Conservation (phyloP, 2,797 vertebrate species). For the Apogon hyalosoma region DNA sequence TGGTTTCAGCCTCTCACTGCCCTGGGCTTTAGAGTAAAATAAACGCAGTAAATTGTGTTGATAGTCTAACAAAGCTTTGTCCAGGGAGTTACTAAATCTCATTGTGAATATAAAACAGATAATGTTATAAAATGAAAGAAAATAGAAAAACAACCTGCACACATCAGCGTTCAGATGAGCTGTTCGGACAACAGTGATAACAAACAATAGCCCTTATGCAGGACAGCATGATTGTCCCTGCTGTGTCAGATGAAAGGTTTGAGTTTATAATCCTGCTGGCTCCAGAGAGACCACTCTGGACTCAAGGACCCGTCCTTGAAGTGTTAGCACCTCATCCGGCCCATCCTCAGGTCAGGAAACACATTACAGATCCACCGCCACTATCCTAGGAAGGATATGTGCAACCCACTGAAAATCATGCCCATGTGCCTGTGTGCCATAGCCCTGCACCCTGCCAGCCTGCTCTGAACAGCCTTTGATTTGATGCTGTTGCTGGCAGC, state of each 20-base stretch:
- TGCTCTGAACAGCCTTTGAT: conserved; percentile 48
- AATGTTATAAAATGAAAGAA: conserved; percentile 47
- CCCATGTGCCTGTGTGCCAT: conserved; percentile 20
- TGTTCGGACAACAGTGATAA: conserved; percentile 29
- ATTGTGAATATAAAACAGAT: conserved; percentile 55
- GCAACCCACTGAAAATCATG: conserved; percentile 41
- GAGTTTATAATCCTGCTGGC: conserved; percentile 64
- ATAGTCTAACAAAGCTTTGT: conserved; percentile 41
- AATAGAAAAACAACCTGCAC: conserved; percentile 47
- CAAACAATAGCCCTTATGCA: conserved; percentile 44
- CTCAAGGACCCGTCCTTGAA: conserved; percentile 87
- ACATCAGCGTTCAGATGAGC: conserved; percentile 20
- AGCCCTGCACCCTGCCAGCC: conserved; percentile 4
- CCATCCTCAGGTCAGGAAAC: conserved; percentile 86
- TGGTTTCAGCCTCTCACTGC: conserved; percentile 48
- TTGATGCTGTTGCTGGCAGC: conserved; percentile 43
- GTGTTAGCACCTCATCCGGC: conserved; percentile 79
- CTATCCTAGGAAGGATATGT: conserved; percentile 82
- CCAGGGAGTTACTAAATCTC: conserved; percentile 52
- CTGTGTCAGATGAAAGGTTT: conserved; percentile 70
- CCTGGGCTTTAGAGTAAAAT: conserved; percentile 58
- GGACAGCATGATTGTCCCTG: conserved; percentile 30
- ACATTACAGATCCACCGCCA: conserved; percentile 73
- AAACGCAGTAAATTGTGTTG: conserved; percentile 64
- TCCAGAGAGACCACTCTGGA: conserved; percentile 64